These are phyloP conservation scores for Boulengeromyrus knoepffleri DNA, from an alignment of 2,113 vertebrate genomes.

Conservation along the genomic window DNA sequence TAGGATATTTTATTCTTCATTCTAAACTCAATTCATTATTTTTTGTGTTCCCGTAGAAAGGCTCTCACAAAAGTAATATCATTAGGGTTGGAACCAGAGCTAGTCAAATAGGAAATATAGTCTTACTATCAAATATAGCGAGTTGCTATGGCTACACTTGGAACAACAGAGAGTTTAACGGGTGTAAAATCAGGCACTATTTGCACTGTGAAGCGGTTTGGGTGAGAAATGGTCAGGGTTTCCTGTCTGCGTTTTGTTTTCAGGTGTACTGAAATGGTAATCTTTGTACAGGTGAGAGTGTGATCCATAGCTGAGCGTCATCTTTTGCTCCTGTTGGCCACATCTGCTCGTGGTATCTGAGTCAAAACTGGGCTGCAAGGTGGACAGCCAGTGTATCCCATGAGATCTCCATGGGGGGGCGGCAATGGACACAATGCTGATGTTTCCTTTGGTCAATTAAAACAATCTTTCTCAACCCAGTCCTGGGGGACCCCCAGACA, in stretches of 20 bases:
- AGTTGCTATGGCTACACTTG: constrained; percentile 6
- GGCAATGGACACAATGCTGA: not conserved
- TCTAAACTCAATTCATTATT: not conserved
- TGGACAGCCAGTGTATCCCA: not conserved
- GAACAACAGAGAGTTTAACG: not conserved
- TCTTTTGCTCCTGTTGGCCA: not conserved
- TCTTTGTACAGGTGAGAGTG: not conserved
- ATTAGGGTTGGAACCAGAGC: not conserved
- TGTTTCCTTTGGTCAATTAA: not conserved
- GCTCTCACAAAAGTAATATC: not conserved
- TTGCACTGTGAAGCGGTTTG: not conserved
- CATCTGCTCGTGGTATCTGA: not conserved
- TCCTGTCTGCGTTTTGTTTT: not conserved
- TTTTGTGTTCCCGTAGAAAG: not conserved
- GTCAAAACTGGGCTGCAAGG: not conserved
- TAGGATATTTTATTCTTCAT: not conserved
- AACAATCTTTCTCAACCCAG: not conserved
- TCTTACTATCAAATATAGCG: not conserved
- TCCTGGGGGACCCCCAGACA: not conserved
- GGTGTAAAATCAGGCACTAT: not conserved
- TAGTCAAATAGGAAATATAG: not conserved
- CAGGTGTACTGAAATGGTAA: not conserved
- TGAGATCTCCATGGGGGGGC: not conserved
- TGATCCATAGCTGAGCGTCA: not conserved
- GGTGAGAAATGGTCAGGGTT: not conserved